Conservation (phyloP, 2,797 vertebrate genomes). For the Natrix natrix region DNA sequence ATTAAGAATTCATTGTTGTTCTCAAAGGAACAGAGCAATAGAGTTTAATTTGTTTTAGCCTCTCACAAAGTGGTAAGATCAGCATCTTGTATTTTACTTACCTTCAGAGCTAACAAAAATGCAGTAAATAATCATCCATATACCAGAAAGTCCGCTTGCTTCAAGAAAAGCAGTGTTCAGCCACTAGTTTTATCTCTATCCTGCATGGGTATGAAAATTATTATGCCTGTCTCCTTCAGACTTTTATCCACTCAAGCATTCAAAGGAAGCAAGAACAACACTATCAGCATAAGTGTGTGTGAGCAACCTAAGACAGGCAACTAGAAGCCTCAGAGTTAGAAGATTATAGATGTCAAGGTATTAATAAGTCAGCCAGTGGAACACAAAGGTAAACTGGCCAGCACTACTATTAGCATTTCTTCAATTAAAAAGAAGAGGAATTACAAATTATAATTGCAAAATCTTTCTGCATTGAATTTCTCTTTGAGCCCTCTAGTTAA, state of each 20-base stretch:
- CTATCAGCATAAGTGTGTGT: too few species aligned
- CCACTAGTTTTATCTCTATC: background rate
- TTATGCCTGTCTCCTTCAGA: background rate
- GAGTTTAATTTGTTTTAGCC: background rate
- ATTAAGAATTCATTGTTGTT: background rate
- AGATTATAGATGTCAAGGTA: background rate
- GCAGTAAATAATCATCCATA: background rate
- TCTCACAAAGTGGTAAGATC: background rate
- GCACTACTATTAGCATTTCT: background rate
- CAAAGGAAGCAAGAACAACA: background rate
- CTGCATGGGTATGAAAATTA: background rate
- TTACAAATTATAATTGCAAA: background rate
- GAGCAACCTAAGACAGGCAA: background rate
- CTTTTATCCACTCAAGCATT: background rate
- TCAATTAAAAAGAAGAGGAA: background rate
- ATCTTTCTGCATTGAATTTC: background rate
- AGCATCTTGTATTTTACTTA: background rate
- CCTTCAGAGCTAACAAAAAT: background rate
- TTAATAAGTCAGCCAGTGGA: background rate
- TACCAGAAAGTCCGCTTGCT: background rate
- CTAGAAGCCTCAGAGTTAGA: background rate
- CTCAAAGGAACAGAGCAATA: background rate
- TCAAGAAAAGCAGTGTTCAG: background rate
- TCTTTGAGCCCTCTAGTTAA: background rate
- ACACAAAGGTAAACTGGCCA: background rate